These are phyloP conservation scores for Drosophila jambulina DNA, from an alignment of 1,140 invertebrate species.

Conservation along the genomic window DNA sequence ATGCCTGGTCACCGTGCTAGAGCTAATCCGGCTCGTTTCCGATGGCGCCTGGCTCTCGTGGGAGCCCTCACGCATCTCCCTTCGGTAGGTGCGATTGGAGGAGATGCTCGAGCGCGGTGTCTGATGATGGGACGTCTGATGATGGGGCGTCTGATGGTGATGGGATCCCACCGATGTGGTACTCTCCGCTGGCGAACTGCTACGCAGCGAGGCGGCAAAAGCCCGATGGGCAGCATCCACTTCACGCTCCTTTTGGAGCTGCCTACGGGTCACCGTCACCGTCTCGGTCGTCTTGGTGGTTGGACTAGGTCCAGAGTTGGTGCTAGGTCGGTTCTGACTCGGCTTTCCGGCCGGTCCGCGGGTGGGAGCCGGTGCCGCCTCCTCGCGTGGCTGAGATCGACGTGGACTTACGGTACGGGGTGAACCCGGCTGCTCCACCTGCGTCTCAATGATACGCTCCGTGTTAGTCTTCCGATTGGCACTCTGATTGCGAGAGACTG, in stretches of 20 bases:
- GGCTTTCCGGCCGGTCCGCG: constrained; percentile 48
- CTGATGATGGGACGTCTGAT: constrained; percentile 26
- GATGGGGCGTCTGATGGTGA: not conserved
- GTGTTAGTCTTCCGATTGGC: constrained; percentile 64
- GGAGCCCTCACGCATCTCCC: constrained; percentile 73
- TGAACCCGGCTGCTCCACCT: constrained; percentile 50
- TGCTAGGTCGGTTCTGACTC: constrained; percentile 24
- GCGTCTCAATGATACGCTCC: constrained; percentile 74
- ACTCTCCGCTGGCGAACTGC: constrained; percentile 85
- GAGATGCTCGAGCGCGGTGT: constrained; percentile 77
- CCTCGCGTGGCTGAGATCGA: constrained; percentile 48
- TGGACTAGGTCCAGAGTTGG: constrained; percentile 18
- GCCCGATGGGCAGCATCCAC: constrained; percentile 89
- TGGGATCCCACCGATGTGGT: constrained; percentile 56
- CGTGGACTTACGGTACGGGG: constrained; percentile 43
- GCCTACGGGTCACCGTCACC: constrained; percentile 57
- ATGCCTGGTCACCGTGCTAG: constrained; percentile 70
- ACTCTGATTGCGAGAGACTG: constrained; percentile 46
- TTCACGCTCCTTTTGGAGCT: constrained; percentile 85
- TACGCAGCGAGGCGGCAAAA: constrained; percentile 89
- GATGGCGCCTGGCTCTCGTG: constrained; percentile 79
- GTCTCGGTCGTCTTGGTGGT: constrained; percentile 39
- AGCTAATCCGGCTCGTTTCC: constrained; percentile 78
- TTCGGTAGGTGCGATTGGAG: constrained; percentile 65
- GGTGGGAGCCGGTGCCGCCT: constrained; percentile 45